phyloP scores from a whole-genome alignment of 1,140 invertebrate genomes.

The Drosophila quadrilineata region DNA sequence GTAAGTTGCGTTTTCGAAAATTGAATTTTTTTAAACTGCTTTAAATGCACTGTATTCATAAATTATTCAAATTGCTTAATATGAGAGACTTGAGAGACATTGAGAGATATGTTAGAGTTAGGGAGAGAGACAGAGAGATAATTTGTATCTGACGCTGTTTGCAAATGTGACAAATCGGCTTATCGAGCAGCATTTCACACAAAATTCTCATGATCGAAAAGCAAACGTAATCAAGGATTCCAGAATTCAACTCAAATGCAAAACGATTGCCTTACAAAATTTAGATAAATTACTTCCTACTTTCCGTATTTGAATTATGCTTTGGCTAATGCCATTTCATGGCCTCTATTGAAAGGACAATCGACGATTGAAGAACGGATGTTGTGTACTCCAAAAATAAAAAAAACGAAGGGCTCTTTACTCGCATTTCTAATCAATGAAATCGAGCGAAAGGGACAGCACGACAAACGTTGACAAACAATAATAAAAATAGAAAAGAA shows the following conservation, averaged over 20 bases:
- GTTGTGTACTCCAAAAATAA: constrained; percentile 57
- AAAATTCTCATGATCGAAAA: constrained; percentile 22
- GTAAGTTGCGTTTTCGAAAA: too few relatives aligned
- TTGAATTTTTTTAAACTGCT: too few relatives aligned
- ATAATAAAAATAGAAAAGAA: too few relatives aligned
- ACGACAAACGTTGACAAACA: too few relatives aligned
- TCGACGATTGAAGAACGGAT: constrained; percentile 31
- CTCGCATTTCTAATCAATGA: constrained; percentile 26
- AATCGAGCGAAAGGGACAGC: too few relatives aligned
- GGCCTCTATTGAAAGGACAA: constrained; percentile 28
- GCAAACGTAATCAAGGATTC: constrained; percentile 1
- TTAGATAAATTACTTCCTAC: constrained; percentile 59
- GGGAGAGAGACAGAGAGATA: too few relatives aligned
- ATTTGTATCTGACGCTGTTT: too few relatives aligned
- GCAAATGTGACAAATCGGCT: constrained; percentile 29
- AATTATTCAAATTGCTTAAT: too few relatives aligned
- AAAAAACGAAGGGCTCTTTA: constrained; percentile 11
- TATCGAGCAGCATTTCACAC: constrained; percentile 31
- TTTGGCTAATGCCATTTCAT: constrained; percentile 33
- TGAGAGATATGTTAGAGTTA: too few relatives aligned
- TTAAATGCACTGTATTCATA: too few relatives aligned
- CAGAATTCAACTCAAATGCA: constrained; percentile 45
- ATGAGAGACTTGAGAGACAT: too few relatives aligned
- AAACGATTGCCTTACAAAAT: constrained; percentile 47
- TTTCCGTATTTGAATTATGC: constrained; percentile 14